Percentiles rank a stretch among this genome's conserved stretches.
These are phyloP conservation scores for Zapus hudsonius DNA, from an alignment of 2,113 vertebrate genomes.

Conservation along the genomic window DNA sequence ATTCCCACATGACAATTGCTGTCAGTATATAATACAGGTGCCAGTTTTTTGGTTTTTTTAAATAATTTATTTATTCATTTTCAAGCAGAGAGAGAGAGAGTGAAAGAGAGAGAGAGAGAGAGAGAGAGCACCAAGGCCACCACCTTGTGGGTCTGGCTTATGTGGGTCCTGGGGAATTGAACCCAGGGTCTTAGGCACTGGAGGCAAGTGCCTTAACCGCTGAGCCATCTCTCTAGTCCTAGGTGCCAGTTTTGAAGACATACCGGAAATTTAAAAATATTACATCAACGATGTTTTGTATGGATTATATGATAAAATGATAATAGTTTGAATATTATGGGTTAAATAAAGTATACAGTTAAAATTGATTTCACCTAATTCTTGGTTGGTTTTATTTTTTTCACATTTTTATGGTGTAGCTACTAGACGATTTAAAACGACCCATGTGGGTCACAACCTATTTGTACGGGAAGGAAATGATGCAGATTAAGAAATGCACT, in stretches of 20 bases:
- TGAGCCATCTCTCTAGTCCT: too few species aligned
- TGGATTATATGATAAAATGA: not conserved
- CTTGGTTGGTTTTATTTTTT: not conserved
- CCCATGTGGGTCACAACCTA: not conserved
- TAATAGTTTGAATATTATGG: not conserved
- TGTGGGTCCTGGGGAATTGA: too few species aligned
- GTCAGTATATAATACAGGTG: not conserved
- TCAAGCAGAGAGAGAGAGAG: too few species aligned
- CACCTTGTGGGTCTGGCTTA: too few species aligned
- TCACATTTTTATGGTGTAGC: not conserved
- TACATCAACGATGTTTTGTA: not conserved
- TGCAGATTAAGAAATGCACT: slow-evolving; percentile 48
- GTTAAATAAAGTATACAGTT: not conserved
- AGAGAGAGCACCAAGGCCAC: too few species aligned
- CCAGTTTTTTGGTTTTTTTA: too few species aligned
- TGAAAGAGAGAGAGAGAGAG: too few species aligned
- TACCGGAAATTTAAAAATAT: not conserved
- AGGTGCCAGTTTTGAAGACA: slow-evolving; percentile 20
- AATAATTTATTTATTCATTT: too few species aligned
- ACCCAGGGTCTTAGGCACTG: too few species aligned
- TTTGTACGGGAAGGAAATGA: slow-evolving; percentile 14
- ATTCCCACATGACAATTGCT: not conserved
- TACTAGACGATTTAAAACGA: not conserved
- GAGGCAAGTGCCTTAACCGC: too few species aligned
- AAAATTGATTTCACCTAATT: not conserved